phyloP scores from a whole-genome alignment of 1,140 invertebrate species.

The Belonocnema kinseyi region DNA sequence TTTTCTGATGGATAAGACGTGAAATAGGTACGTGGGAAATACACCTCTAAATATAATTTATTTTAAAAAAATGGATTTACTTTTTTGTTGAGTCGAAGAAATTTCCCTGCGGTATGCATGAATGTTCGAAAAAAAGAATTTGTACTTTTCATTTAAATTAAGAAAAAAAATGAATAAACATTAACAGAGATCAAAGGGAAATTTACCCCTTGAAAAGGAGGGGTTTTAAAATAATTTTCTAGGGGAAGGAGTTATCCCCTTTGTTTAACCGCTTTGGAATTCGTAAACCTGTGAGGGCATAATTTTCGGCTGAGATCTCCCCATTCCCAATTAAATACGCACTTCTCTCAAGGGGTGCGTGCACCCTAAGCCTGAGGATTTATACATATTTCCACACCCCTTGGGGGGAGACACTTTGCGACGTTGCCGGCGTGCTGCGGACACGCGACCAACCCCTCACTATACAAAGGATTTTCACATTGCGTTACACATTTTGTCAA shows the following conservation, averaged over 20 bases:
- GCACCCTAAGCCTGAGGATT: constrained; percentile 43
- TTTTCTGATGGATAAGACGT: too few species aligned
- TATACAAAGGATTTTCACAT: constrained; percentile 49
- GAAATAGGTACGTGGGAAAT: too few species aligned
- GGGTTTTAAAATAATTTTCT: neutral
- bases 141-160: too few species aligned
- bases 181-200: neutral
- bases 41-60: too few species aligned
- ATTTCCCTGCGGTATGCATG: too few species aligned
- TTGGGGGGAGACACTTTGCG: constrained; percentile 41
- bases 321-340: constrained; percentile 55
- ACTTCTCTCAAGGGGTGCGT: constrained; percentile 48
- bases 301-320: constrained; percentile 45
- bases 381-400: constrained; percentile 58
- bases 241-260: neutral
- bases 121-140: neutral
- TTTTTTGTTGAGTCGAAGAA: too few species aligned
- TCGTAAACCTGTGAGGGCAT: constrained; percentile 45
- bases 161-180: too few species aligned
- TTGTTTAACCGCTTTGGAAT: constrained; percentile 36
- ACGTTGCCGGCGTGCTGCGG: constrained; percentile 38
- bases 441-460: constrained; percentile 53
- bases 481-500: constrained; percentile 40
- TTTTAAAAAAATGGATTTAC: too few species aligned
- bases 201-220: neutral